Conservation (phyloP, 2,797 vertebrate genomes). For the Lemur catta region DNA sequence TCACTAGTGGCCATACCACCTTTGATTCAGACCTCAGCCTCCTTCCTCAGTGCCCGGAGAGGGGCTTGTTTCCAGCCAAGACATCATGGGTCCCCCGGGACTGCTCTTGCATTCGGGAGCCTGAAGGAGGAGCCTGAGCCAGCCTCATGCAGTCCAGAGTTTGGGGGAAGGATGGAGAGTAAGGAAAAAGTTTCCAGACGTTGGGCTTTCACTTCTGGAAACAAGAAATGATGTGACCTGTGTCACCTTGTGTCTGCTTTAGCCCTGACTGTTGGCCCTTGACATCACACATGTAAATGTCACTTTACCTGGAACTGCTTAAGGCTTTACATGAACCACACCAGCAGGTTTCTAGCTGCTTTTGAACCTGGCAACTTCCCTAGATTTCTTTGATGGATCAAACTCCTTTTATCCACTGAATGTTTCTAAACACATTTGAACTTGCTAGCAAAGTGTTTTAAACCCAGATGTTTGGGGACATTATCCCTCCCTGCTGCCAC, state of each 20-base stretch:
- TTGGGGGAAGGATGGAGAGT: rapidly evolving
- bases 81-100: neutral
- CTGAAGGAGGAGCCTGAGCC: neutral
- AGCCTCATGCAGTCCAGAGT: too few species aligned
- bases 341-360: neutral
- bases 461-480: neutral
- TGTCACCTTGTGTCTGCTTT: neutral
- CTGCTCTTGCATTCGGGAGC: neutral
- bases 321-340: neutral
- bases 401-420: neutral
- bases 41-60: neutral
- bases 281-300: neutral
- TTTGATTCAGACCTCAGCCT: neutral
- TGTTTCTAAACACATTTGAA: constrained; percentile 55
- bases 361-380: constrained; percentile 16
- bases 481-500: neutral
- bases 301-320: neutral
- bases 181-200: neutral
- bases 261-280: neutral
- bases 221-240: neutral
- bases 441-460: constrained; percentile 23
- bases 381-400: neutral
- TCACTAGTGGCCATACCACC: neutral
- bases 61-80: neutral
- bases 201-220: neutral